Evolutionary conservation across 2,888 invertebrate genomes (phyloP).

Genomic region (Trypoxylon attenuatum): DNA sequence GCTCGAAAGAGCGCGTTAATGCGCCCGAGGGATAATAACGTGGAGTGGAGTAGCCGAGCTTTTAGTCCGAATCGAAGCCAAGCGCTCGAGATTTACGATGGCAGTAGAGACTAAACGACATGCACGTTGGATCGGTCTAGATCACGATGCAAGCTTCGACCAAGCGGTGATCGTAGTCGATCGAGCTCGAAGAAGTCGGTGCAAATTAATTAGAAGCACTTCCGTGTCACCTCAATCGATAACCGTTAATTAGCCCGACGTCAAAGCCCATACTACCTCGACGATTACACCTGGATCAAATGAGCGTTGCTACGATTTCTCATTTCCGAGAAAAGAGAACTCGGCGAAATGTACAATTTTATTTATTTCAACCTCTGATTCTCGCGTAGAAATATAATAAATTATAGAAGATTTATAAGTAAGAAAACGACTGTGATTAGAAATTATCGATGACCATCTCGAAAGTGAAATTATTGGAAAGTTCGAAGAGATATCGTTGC

Average conservation of each 20-base stretch:
- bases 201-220: conserved; percentile 39
- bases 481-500: too few species aligned
- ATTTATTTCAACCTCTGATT: too few species aligned
- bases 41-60: neutral
- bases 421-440: too few species aligned
- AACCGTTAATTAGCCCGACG: conserved; percentile 38
- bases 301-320: too few species aligned
- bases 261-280: conserved; percentile 21
- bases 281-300: neutral
- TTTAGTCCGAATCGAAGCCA: neutral
- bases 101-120: neutral
- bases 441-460: too few species aligned
- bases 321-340: too few species aligned
- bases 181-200: neutral
- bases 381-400: too few species aligned
- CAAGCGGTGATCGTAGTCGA: neutral
- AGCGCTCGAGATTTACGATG: neutral
- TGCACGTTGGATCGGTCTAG: neutral
- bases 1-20: neutral
- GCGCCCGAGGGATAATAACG: too few species aligned
- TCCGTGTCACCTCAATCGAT: conserved; percentile 32
- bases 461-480: too few species aligned
- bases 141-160: neutral
- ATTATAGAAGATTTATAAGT: too few species aligned
- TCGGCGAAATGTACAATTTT: too few species aligned